Conservation (phyloP, 2,113 vertebrate genomes). For the Catharus fuscescens region DNA sequence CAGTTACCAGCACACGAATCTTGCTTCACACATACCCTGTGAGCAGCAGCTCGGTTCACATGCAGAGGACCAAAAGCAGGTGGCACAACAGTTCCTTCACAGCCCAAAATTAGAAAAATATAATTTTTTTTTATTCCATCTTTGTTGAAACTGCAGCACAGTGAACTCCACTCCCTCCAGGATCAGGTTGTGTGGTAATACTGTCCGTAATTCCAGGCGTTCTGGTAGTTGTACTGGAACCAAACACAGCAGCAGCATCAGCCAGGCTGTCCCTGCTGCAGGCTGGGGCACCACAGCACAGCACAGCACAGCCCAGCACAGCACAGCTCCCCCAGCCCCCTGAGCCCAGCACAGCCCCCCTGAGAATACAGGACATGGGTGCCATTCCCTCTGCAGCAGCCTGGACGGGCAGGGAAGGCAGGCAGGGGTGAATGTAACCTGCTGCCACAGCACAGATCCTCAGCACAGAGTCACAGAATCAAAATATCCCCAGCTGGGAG, state of each 20-base stretch:
- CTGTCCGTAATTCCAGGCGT: slow-evolving; percentile 96
- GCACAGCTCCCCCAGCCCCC: background rate
- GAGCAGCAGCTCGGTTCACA: slow-evolving; percentile 56
- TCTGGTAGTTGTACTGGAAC: slow-evolving; percentile 90
- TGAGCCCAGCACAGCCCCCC: background rate
- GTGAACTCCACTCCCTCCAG: background rate
- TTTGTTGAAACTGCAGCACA: slow-evolving; percentile 21
- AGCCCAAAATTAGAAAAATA: slow-evolving; percentile 75
- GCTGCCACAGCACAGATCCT: background rate
- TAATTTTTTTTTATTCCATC: slow-evolving; percentile 48
- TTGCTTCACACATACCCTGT: slow-evolving; percentile 61
- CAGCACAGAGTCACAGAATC: background rate
- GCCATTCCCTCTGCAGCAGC: background rate
- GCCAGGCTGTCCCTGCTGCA: background rate
- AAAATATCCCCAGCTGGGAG: rapidly evolving
- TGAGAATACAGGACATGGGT: rapidly evolving
- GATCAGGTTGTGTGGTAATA: slow-evolving; percentile 97
- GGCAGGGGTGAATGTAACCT: too few species aligned
- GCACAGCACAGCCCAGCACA: background rate
- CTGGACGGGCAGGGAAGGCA: too few species aligned
- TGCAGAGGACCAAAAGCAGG: slow-evolving; percentile 71
- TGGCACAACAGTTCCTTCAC: slow-evolving; percentile 71
- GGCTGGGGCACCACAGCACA: background rate
- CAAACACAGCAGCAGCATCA: background rate
- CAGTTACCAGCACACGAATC: slow-evolving; percentile 59